These are phyloP conservation scores for Sinopyrophorus schimmeli DNA, from an alignment of 2,888 invertebrate species.

Conservation along the genomic window DNA sequence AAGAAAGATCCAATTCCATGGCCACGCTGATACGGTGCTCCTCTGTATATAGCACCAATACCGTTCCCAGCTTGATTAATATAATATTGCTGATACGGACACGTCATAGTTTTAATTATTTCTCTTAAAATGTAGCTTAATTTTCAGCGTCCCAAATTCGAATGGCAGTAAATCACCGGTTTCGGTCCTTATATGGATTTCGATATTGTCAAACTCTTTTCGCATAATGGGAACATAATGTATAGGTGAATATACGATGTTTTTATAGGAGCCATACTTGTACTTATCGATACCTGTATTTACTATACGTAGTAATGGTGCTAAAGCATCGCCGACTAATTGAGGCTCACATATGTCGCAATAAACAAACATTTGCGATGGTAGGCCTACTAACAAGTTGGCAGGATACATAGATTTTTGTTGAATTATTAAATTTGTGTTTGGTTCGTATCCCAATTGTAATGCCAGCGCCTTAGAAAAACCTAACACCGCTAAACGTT, in stretches of 20 bases:
- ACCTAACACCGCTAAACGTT: neutral
- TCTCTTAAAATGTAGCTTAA: constrained; percentile 12
- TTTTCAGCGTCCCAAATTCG: constrained; percentile 12
- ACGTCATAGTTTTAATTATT: constrained; percentile 3
- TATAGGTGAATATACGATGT: constrained; percentile 1
- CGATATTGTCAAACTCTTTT: constrained; percentile 12
- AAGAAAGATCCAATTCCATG: constrained; percentile 6
- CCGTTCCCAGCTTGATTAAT: constrained; percentile 8
- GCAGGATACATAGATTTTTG: neutral
- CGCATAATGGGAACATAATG: constrained; percentile 11
- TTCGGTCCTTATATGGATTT: constrained; percentile 1
- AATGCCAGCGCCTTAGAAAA: neutral
- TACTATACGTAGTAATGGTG: constrained; percentile 1
- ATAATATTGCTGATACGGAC: constrained; percentile 17
- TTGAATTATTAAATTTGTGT: neutral
- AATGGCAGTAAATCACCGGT: constrained; percentile 5
- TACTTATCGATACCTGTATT: neutral
- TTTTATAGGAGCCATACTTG: constrained; percentile 1
- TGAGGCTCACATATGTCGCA: constrained; percentile 3
- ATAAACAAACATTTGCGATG: constrained; percentile 7
- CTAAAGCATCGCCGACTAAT: constrained; percentile 5
- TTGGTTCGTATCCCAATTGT: neutral
- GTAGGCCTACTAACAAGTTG: neutral
- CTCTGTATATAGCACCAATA: constrained; percentile 11
- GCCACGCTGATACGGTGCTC: constrained; percentile 9